A percentile compares a stretch with the other conserved stretches of the same genome.
Conservation (phyloP, 2,888 invertebrate species). For the Chydorus sphaericus region DNA sequence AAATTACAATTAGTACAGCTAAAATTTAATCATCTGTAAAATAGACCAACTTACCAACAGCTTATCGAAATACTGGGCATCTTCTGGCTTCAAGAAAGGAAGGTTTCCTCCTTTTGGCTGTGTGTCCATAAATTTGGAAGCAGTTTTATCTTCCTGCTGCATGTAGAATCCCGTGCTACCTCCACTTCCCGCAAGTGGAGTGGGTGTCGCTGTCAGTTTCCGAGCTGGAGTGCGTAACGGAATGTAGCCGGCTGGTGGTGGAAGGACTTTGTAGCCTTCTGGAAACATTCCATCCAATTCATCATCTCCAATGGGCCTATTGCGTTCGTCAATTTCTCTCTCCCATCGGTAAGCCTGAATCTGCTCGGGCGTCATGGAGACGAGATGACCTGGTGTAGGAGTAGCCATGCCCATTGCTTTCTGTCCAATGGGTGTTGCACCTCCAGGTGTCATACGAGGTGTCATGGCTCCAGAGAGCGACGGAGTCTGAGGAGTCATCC, state of each 20-base stretch:
- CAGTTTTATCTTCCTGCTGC: slow-evolving; percentile 66
- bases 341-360: slow-evolving; percentile 96
- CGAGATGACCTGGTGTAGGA: slow-evolving; percentile 85
- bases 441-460: slow-evolving; percentile 67
- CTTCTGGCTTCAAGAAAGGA: slow-evolving; percentile 98
- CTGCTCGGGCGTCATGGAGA: slow-evolving; percentile 99
- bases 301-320: slow-evolving; percentile 89
- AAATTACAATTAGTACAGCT: neutral
- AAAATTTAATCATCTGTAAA: neutral
- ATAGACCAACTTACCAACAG: slow-evolving; percentile 42
- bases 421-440: slow-evolving; percentile 71
- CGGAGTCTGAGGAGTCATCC: slow-evolving; percentile 44
- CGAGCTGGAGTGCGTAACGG: slow-evolving; percentile 95
- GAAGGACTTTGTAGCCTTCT: slow-evolving; percentile 90
- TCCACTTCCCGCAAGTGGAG: slow-evolving; percentile 55
- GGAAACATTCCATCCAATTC: slow-evolving; percentile 96
- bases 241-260: slow-evolving; percentile 88
- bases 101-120: slow-evolving; percentile 91
- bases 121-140: slow-evolving; percentile 78
- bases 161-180: slow-evolving; percentile 72
- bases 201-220: slow-evolving; percentile 94
- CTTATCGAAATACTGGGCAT: slow-evolving; percentile 99
- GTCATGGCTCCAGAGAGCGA: slow-evolving; percentile 35
- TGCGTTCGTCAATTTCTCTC: slow-evolving; percentile 95
- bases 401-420: slow-evolving; percentile 99